These are phyloP conservation scores for Lasioglossum vierecki DNA, from an alignment of 2,888 invertebrate species.

Conservation along the genomic window DNA sequence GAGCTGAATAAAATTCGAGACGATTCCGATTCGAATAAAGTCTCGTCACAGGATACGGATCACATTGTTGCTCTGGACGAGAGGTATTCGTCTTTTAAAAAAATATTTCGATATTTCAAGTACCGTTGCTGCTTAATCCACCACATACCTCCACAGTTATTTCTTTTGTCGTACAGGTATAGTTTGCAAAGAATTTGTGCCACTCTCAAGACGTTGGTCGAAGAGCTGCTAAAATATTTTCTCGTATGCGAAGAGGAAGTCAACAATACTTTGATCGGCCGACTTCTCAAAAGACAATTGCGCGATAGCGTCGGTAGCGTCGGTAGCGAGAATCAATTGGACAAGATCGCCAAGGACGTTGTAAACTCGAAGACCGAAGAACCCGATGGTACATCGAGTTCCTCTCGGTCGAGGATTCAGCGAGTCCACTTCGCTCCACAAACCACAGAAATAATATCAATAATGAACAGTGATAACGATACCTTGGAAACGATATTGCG, in stretches of 20 bases:
- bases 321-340: slow-evolving; percentile 3
- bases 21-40: neutral
- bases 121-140: neutral
- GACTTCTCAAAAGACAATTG: slow-evolving; percentile 84
- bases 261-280: slow-evolving; percentile 90
- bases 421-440: slow-evolving; percentile 90
- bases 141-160: neutral
- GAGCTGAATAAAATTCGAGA: slow-evolving; percentile 71
- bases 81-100: slow-evolving; percentile 83
- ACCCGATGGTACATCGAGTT: slow-evolving; percentile 17
- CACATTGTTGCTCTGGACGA: slow-evolving; percentile 85
- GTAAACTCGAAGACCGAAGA: slow-evolving; percentile 62
- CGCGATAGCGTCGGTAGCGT: slow-evolving; percentile 1
- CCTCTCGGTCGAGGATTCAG: slow-evolving; percentile 78
- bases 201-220: slow-evolving; percentile 88
- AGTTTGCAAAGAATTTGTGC: slow-evolving; percentile 88
- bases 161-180: slow-evolving; percentile 85
- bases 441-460: slow-evolving; percentile 85
- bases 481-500: slow-evolving; percentile 86
- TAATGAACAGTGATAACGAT: slow-evolving; percentile 86
- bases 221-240: slow-evolving; percentile 90
- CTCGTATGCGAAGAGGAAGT: slow-evolving; percentile 91
- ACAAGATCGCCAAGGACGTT: slow-evolving; percentile 61
- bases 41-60: neutral
- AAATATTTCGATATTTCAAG: neutral